Conservation (phyloP, 1,140 invertebrate species). For the Drosophila ambigua region DNA sequence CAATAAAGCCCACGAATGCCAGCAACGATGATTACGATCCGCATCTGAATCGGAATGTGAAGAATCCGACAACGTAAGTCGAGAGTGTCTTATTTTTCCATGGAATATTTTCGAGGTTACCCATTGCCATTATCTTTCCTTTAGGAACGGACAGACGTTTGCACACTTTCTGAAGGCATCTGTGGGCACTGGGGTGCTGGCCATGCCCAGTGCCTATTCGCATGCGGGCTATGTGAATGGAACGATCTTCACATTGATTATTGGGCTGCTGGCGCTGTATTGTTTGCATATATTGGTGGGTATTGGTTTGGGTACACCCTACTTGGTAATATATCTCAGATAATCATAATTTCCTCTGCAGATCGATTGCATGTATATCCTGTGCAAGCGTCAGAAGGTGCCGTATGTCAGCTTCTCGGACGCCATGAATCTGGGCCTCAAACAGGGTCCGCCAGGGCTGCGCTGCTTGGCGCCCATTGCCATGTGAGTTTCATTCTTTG, state of each 20-base stretch:
- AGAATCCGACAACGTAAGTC: constrained; percentile 89
- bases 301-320: constrained; percentile 12
- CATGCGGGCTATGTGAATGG: constrained; percentile 89
- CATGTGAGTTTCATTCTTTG: constrained; percentile 84
- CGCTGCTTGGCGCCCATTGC: constrained; percentile 85
- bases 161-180: constrained; percentile 90
- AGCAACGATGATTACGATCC: constrained; percentile 86
- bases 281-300: constrained; percentile 88
- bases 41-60: constrained; percentile 87
- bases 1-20: constrained; percentile 20
- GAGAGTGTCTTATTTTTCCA: not conserved
- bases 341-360: constrained; percentile 25
- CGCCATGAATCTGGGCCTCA: constrained; percentile 87
- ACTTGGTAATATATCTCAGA: not conserved
- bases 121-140: not conserved
- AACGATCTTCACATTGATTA: constrained; percentile 86
- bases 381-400: constrained; percentile 85
- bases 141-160: constrained; percentile 87
- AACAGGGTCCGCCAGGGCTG: constrained; percentile 86
- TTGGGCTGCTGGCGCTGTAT: constrained; percentile 87
- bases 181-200: constrained; percentile 91
- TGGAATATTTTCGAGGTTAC: not conserved
- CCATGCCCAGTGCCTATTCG: constrained; percentile 91
- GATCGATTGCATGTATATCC: constrained; percentile 85
- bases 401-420: constrained; percentile 87